A percentile compares a stretch with the other conserved stretches of the same genome.
These are phyloP conservation scores for Ispidina lecontei DNA, from an alignment of 2,797 vertebrate species.

Conservation along the genomic window DNA sequence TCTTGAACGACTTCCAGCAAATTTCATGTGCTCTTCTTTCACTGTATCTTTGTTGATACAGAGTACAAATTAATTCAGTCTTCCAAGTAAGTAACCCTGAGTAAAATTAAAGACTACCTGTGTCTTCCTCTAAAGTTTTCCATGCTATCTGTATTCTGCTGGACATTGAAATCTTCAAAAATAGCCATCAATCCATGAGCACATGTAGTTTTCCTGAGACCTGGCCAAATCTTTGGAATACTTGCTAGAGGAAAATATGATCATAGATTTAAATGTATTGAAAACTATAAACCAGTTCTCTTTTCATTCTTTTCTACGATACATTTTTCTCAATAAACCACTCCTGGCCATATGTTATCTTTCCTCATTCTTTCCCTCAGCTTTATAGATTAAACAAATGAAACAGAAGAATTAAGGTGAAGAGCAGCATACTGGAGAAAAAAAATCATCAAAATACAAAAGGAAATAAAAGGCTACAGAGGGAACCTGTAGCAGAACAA, in stretches of 20 bases:
- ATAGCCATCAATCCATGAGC: background rate
- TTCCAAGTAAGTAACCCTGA: slow-evolving; percentile 11
- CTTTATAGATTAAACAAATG: background rate
- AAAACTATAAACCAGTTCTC: background rate
- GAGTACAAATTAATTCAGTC: slow-evolving; percentile 45
- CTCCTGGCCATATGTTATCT: background rate
- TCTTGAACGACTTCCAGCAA: slow-evolving; percentile 57
- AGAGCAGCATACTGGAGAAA: background rate
- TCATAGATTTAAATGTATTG: background rate
- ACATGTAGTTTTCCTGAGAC: background rate
- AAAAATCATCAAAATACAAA: background rate
- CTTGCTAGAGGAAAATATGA: background rate
- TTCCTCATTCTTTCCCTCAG: background rate
- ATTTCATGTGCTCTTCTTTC: slow-evolving; percentile 43
- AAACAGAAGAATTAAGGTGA: background rate
- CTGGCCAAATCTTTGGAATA: background rate
- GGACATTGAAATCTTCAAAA: slow-evolving; percentile 5
- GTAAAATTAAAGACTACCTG: background rate
- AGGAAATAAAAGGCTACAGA: background rate
- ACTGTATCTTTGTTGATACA: slow-evolving; percentile 30
- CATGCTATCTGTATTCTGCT: background rate
- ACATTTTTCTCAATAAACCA: background rate
- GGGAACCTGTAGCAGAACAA: background rate
- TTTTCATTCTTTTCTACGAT: background rate
- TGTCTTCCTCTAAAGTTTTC: background rate